Evolutionary conservation across 2,888 invertebrate genomes (phyloP).

Genomic region (Kuschelorhynchus macadamiae): DNA sequence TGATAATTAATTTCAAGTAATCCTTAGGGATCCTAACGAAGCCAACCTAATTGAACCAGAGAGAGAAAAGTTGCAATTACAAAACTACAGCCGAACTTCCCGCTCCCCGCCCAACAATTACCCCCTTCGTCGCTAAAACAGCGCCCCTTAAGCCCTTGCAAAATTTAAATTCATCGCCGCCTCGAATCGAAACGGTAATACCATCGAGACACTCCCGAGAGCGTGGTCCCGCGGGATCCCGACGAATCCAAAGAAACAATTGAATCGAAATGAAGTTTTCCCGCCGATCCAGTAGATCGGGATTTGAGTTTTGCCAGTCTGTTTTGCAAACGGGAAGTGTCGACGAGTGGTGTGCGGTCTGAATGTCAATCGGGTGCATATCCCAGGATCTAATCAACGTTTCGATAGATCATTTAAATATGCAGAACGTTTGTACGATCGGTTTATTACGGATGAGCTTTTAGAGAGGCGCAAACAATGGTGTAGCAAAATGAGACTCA

Average conservation of each 20-base stretch:
- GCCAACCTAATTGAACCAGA: too few relatives aligned
- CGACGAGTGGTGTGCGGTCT: constrained; percentile 27
- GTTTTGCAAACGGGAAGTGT: constrained; percentile 41
- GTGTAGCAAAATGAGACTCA: too few relatives aligned
- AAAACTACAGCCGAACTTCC: constrained; percentile 4
- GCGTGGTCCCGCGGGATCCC: constrained; percentile 29
- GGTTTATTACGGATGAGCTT: constrained; percentile 2
- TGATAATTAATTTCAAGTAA: too few relatives aligned
- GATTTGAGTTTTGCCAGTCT: constrained; percentile 31
- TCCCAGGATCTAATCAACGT: constrained; percentile 26
- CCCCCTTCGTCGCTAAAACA: background rate
- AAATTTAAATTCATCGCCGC: constrained; percentile 35
- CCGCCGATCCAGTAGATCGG: constrained; percentile 42
- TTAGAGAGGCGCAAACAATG: background rate
- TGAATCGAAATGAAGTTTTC: constrained; percentile 45
- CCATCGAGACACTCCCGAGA: constrained; percentile 24
- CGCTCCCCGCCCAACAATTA: constrained; percentile 2
- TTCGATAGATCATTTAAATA: constrained; percentile 31
- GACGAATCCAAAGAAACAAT: constrained; percentile 47
- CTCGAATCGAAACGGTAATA: constrained; percentile 26
- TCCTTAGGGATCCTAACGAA: too few relatives aligned
- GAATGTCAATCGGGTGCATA: constrained; percentile 41
- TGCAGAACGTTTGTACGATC: constrained; percentile 21
- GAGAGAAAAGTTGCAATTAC: background rate
- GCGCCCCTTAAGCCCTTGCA: background rate